Base-by-base conservation (phyloP, 35 echinoderm and acorn worm species). In the Strongylocentrotus purpuratus region DNA sequence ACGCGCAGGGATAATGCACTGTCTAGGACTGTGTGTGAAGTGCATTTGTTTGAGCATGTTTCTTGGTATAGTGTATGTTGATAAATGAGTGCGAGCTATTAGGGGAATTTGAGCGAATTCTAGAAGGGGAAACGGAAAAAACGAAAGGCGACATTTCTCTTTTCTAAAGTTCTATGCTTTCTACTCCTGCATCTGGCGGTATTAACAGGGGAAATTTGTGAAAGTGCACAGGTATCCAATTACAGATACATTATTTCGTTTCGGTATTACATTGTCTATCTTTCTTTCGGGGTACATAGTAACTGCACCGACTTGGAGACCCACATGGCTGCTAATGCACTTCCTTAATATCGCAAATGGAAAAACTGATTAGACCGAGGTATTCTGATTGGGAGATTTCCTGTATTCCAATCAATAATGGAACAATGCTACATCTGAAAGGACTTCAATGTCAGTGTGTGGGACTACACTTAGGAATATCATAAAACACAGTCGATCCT, bases 171-270 rank as follows among this genome's bases (percentile, higher is more conserved):
- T 41, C 35, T n/a, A n/a, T 78, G 20, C 65, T n/a, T 78, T 78
- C 65, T 78, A 78, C 65, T 78, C 4, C 65, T 78, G 7, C 65
- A 78, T 78, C 65, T 78, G 20, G 65, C 12, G 45, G 87, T 89
- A 86, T 86, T 86, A 89, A 89, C 87, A 89, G 87, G 87, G 87
- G 87, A 89, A 89, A 89, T 89, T 89, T 89, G 87, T 28, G 87
- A 89, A 89, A 89, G 87, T 89, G 87, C 87, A 89, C 87, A 89
- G 87, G 87, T 33, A 89, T 89, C 87, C 87, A 89, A 89, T 89
- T 89, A 89, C 87, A 89, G 87, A 89, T 89, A 89, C 87, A 89
- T 89, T 89, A 89, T 89, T 89, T 89, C 87, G 87, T 89, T 20
- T 33, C 87, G 87, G 32, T 45, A 45, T 89, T 86, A 45, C 15